Evolutionary conservation across 2,113 vertebrate genomes (phyloP), one percentile per base, ranked within the genome.

Genomic region (Poecile atricapillus): DNA sequence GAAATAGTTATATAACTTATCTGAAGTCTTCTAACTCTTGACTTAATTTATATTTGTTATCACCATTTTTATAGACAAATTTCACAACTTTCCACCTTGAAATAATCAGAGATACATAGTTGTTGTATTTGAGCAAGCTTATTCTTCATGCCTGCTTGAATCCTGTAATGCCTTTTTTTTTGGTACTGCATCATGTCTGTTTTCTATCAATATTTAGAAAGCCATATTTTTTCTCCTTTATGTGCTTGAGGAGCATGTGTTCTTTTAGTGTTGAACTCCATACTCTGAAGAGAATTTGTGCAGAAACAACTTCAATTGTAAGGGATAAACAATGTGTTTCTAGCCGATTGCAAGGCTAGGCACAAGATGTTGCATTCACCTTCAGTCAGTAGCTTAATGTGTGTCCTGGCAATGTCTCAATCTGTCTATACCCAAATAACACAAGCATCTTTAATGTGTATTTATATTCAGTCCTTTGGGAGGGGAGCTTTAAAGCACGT

Each of bases 261-360:
- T 10, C 35, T 70, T 88, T 52, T 21, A 59, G 25, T 37, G 11
- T 13, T 76, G 39, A 85, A n/a, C 7, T 74, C 22, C 28, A 2
- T 24, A 12, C 16, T 58, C 21, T 85, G 85, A 75, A 82, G 43
- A 58, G 56, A 70, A 70, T 50, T 76, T 63, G 16, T 60, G 13
- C 13, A 43, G 58, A 41, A 91, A 46, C 17, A 56, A 27, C 11
- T 65, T 58, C 15, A 52, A 2, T n/a, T 52, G 14, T 33, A 33
- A 77, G 25, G 39, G 13, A n/a, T 65, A 50, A 93, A 20, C 33
- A 30, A 30, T 17, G 17, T 41, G 11, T 77, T 93, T 56, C 49
- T 65, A 33, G 55, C 9, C 0, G 0, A 17, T 22, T 56, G 35
- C 24, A 50, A 49, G 19, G 13, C 53, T 52, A 25, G 11, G 28